Evolutionary conservation across 2,797 vertebrate genomes (phyloP).

Genomic region (Microhierax caerulescens): DNA sequence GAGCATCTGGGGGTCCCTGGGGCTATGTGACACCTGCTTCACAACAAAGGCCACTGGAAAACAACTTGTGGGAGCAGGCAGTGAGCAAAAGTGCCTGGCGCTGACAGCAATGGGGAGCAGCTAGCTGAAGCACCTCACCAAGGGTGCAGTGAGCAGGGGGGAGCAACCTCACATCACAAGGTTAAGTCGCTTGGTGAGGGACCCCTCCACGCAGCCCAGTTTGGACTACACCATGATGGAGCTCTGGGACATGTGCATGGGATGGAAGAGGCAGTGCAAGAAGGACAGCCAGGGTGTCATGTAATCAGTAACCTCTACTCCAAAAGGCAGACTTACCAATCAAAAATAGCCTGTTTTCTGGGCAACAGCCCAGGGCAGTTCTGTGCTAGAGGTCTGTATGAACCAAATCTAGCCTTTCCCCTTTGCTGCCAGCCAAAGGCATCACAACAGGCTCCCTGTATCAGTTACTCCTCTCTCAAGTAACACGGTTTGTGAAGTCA

Average conservation of each 20-base stretch:
- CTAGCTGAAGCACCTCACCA: rapidly evolving
- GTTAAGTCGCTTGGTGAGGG: neutral
- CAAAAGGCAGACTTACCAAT: neutral
- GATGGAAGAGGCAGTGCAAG: neutral
- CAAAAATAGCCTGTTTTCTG: neutral
- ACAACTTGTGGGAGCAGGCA: neutral
- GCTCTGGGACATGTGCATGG: rapidly evolving
- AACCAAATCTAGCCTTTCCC: neutral
- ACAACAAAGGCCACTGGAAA: neutral
- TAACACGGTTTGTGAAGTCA: neutral
- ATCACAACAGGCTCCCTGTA: neutral
- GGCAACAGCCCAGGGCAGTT: neutral
- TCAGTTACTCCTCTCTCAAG: neutral
- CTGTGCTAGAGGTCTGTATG: neutral
- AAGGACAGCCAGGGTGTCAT: neutral
- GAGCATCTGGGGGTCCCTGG: neutral
- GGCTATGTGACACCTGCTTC: neutral
- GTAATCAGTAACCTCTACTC: neutral
- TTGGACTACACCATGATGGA: rapidly evolving
- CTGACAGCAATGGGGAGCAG: neutral
- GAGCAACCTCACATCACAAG: neutral
- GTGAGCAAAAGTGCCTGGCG: neutral
- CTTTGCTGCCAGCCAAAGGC: neutral
- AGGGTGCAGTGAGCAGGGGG: neutral
- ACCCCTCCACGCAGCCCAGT: neutral